phyloP scores from a whole-genome alignment of 2,797 vertebrate species.

The Cyclura pinguis region DNA sequence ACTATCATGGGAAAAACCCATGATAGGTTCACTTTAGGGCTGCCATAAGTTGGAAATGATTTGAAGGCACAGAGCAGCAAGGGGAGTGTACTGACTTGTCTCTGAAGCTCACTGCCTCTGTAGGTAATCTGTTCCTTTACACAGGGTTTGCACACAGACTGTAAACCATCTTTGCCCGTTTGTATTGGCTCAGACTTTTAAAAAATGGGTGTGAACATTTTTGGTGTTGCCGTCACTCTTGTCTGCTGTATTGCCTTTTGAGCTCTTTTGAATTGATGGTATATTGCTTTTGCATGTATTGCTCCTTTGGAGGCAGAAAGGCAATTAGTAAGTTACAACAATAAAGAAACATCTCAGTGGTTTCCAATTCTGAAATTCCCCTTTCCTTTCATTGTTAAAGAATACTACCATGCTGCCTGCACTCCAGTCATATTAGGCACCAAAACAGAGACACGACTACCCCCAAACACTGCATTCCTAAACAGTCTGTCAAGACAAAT shows the following conservation, averaged over 20 bases:
- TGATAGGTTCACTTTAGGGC: too few species aligned
- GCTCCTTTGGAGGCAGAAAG: not conserved
- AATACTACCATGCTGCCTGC: not conserved
- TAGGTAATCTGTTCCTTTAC: not conserved
- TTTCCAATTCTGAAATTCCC: not conserved
- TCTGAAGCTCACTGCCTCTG: not conserved
- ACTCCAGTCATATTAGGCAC: constrained; percentile 9
- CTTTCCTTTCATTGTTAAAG: constrained; percentile 1
- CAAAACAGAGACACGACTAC: constrained; percentile 4
- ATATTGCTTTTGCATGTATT: not conserved
- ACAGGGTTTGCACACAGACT: not conserved
- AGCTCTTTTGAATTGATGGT: not conserved
- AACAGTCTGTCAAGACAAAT: constrained; percentile 11
- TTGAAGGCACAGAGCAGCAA: too few species aligned
- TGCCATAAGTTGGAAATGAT: too few species aligned
- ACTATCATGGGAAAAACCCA: too few species aligned
- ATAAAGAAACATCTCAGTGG: not conserved
- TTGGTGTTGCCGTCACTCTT: not conserved
- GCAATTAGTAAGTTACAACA: not conserved
- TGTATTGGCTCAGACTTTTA: not conserved
- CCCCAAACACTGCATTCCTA: not conserved
- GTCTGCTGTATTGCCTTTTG: not conserved
- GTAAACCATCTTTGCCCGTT: not conserved
- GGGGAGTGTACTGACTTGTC: not conserved
- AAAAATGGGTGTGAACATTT: not conserved